A percentile compares a stretch with the other conserved stretches of the same genome.
phyloP scores from a whole-genome alignment of 92 coral and sea anemone species.

The Plumapathes pennacea region DNA sequence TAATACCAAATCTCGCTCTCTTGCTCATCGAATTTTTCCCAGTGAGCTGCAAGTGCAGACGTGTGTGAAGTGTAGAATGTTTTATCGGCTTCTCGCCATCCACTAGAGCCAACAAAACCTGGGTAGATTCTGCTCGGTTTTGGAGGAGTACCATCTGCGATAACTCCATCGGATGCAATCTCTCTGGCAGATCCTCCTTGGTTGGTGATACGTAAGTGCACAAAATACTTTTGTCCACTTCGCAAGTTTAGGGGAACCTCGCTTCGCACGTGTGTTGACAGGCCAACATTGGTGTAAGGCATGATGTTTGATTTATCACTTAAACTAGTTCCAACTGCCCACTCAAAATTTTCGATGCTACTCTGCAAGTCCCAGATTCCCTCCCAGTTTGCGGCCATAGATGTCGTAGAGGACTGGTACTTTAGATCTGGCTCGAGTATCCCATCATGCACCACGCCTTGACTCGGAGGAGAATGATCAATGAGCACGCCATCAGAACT shows the following conservation, averaged over 20 bases:
- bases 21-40: slow-evolving; percentile 72
- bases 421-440: slow-evolving; percentile 84
- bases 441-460: slow-evolving; percentile 94
- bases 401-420: slow-evolving; percentile 74
- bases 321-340: slow-evolving; percentile 78
- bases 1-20: slow-evolving; percentile 95
- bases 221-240: slow-evolving; percentile 75
- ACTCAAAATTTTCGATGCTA: slow-evolving; percentile 81
- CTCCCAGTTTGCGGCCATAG: slow-evolving; percentile 94
- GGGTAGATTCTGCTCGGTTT: slow-evolving; percentile 59
- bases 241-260: slow-evolving; percentile 45
- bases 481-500: slow-evolving; percentile 93
- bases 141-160: slow-evolving; percentile 80
- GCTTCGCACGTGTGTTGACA: slow-evolving; percentile 81
- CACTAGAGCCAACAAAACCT: slow-evolving; percentile 39
- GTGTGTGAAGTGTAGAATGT: slow-evolving; percentile 62
- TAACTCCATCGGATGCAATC: slow-evolving; percentile 84
- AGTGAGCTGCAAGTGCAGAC: slow-evolving; percentile 62
- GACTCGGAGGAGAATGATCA: slow-evolving; percentile 70
- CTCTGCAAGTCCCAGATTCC: slow-evolving; percentile 96
- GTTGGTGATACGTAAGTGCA: slow-evolving; percentile 64
- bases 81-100: slow-evolving; percentile 51
- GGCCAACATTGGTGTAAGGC: slow-evolving; percentile 67
- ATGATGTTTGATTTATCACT: slow-evolving; percentile 36
- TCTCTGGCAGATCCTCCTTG: slow-evolving; percentile 75